Evolutionary conservation across 2,113 vertebrate genomes (phyloP), one percentile per base, ranked within the genome.

Genomic region (Protobothrops mucrosquamatus): DNA sequence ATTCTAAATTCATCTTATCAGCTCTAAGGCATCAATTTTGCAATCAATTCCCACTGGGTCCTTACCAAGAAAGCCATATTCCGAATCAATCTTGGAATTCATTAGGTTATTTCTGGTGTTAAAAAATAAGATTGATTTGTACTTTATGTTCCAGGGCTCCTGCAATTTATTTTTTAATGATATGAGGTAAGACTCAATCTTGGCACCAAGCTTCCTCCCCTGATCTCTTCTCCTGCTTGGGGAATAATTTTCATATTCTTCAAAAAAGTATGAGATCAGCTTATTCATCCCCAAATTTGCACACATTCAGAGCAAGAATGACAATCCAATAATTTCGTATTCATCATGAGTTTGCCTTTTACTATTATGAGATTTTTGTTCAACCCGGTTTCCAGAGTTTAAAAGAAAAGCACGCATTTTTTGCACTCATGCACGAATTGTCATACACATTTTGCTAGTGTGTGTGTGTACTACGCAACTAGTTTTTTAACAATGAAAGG

Each of bases 111-210:
- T 97, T 97, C 96, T 97, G 96, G 96, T 97, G 97, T 97, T 97
- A 97, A 97, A 97, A 97, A 97, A 97, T 97, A 97, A 97, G 97
- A 97, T 97, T 97, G 97, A 97, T 97, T 97, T 96, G 96, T 97
- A 97, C 97, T 97, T 97, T 97, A 97, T 97, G 96, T 97, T 97
- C 96, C 95, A 97, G 96, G 54, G 92, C 95, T 96, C 95, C 96
- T 96, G 96, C 96, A 97, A 97, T 97, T 97, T 97, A 97, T 97
- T 97, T 97, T 97, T 97, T 97, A 97, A 97, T 97, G 97, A 97
- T 96, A 97, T 97, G 96, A 97, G 96, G 97, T 97, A 97, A 97
- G 96, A 97, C 97, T 97, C 96, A 97, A 96, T 97, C 95, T 97
- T 94, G 95, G 96, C 95, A 94, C 94, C 91, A 92, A 94, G 94